Evolutionary conservation across 2,797 vertebrate species (phyloP), one percentile per base, ranked within the genome.

Genomic region (Propithecus deckenii): DNA sequence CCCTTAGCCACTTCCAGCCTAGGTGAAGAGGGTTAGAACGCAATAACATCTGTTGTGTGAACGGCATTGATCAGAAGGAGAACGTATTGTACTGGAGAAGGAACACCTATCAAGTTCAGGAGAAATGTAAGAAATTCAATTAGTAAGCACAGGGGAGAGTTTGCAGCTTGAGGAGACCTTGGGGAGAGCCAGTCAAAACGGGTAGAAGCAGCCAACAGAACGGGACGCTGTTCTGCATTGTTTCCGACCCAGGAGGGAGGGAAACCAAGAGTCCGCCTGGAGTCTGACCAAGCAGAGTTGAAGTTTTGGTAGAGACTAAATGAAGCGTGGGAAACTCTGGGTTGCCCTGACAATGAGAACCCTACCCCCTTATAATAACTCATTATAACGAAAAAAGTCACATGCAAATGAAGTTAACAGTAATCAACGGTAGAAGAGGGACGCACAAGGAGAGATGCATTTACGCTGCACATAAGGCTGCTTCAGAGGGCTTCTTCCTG

Each of bases 181-280:
- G 74, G 92, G 79, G 92, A 92, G 80, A 89, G 52, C 28, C 15
- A 85, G 80, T 83, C n/a, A 71, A 88, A 88, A 93, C 84, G 95
- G 89, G 87, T 74, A 59, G 81, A 14, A 63, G 87, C 90, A 69
- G 88, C 88, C 84, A 63, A 59, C 43, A 57, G 79, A 89, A 80
- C 20, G 2, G 1, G 4, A 61, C 35, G 71, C 89, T 91, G 65
- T 72, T 83, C 25, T 88, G 86, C 79, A 69, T 95, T 69, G 92
- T 90, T 85, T 80, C 92, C 17, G 71, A 76, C 96, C 85, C 65
- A 52, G 83, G 80, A 94, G 18, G 88, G 92, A 96, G 38, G 67
- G 72, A 63, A 93, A 92, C 94, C 96, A 95, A 95, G 89, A 89
- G 87, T 18, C 76, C 76, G 94, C 79, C 2, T 94, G 96, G 96